Conservation (phyloP, 2,797 vertebrate species). For the Protonibea diacanthus region DNA sequence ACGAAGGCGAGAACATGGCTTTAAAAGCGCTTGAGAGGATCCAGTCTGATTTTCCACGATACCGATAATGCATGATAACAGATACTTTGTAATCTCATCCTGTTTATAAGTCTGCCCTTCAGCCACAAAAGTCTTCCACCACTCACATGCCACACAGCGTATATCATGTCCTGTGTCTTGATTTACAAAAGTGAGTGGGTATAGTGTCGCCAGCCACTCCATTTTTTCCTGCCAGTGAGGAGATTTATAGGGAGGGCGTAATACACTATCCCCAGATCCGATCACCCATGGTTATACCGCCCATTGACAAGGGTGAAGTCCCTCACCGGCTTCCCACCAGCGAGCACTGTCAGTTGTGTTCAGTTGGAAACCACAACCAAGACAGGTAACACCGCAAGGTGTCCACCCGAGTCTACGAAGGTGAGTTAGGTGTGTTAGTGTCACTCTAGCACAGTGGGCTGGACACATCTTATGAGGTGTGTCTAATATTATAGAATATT, state of each 20-base stretch:
- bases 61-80: constrained; percentile 10
- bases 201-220: constrained; percentile 1
- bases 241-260: constrained; percentile 30
- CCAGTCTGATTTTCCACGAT: constrained; percentile 13
- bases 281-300: constrained; percentile 9
- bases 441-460: neutral
- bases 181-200: constrained; percentile 34
- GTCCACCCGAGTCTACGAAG: no score
- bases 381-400: no score
- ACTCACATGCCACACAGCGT: constrained; percentile 15
- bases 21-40: neutral
- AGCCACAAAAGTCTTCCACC: neutral
- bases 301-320: neutral
- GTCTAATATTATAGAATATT: neutral
- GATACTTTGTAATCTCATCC: constrained; percentile 28
- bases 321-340: neutral
- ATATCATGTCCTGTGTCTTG: constrained; percentile 21
- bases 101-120: constrained; percentile 10
- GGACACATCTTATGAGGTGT: neutral
- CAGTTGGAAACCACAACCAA: neutral
- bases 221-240: constrained; percentile 11
- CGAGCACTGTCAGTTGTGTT: neutral
- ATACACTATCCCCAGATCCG: constrained; percentile 24
- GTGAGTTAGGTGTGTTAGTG: accelerated
- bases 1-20: neutral